Evolutionary conservation across 2,113 vertebrate genomes (phyloP).

Genomic region (Antechinus flavipes): DNA sequence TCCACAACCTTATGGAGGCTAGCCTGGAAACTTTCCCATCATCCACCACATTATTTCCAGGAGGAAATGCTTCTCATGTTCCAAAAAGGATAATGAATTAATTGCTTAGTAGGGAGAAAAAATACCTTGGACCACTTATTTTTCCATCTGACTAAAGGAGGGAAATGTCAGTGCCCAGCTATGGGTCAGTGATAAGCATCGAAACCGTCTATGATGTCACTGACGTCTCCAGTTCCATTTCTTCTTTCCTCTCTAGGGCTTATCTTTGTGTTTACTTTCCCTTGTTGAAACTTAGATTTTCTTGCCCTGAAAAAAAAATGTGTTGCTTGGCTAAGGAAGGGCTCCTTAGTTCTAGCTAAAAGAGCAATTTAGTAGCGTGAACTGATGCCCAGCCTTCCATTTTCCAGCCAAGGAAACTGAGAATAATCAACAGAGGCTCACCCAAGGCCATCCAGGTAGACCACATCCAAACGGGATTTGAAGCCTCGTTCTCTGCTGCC

Average conservation of each 20-base stretch:
- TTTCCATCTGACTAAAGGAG: not conserved
- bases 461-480: no score
- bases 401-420: no score
- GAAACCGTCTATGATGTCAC: not conserved
- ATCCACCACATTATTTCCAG: not conserved
- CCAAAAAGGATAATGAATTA: not conserved
- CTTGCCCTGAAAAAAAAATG: not conserved
- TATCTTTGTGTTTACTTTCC: not conserved
- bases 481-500: no score
- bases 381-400: not conserved
- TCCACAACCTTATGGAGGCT: not conserved
- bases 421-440: no score
- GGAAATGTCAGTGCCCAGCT: not conserved
- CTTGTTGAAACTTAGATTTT: not conserved
- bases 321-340: not conserved
- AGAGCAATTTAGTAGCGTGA: not conserved
- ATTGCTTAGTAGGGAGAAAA: not conserved
- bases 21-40: not conserved
- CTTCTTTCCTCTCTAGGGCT: not conserved
- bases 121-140: not conserved
- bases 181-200: not conserved
- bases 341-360: not conserved
- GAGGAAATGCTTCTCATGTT: not conserved
- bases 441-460: no score
- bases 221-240: not conserved